Conservation (phyloP, 23 tunicate species). For the Corella eumyota region DNA sequence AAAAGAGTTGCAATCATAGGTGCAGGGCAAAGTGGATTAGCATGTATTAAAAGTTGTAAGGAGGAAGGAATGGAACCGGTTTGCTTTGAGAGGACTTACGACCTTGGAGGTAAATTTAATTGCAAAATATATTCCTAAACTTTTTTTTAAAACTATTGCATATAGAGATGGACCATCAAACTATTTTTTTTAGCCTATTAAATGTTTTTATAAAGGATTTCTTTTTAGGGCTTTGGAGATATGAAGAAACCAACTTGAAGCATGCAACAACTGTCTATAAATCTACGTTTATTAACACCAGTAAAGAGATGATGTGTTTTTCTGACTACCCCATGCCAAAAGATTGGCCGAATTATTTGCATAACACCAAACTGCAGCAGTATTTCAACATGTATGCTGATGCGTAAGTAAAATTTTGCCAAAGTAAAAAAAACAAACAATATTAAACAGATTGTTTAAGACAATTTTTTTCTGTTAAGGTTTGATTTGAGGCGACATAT, state of each 20-base stretch:
- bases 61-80: too few species aligned
- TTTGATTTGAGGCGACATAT: slow-evolving; percentile 16
- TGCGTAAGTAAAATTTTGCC: slow-evolving; percentile 4
- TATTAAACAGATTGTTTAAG: background rate
- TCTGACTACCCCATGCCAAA: slow-evolving; percentile 33
- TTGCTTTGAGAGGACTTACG: too few species aligned
- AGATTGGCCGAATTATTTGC: slow-evolving; percentile 37
- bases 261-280: slow-evolving; percentile 33
- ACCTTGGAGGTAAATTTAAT: too few species aligned
- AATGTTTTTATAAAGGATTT: too few species aligned
- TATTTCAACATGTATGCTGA: slow-evolving; percentile 19
- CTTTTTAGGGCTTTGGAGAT: slow-evolving; percentile 29
- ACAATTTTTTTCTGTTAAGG: slow-evolving; percentile 1
- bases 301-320: slow-evolving; percentile 29
- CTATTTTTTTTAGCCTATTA: too few species aligned
- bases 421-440: background rate
- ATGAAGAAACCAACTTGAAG: background rate
- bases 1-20: too few species aligned
- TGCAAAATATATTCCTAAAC: too few species aligned
- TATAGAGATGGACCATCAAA: too few species aligned
- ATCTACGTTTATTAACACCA: slow-evolving; percentile 26
- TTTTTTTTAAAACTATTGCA: too few species aligned
- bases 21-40: too few species aligned
- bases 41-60: too few species aligned
- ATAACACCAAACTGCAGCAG: slow-evolving; percentile 19